Conservation (phyloP, 2,113 vertebrate species). For the Erinaceus europaeus region DNA sequence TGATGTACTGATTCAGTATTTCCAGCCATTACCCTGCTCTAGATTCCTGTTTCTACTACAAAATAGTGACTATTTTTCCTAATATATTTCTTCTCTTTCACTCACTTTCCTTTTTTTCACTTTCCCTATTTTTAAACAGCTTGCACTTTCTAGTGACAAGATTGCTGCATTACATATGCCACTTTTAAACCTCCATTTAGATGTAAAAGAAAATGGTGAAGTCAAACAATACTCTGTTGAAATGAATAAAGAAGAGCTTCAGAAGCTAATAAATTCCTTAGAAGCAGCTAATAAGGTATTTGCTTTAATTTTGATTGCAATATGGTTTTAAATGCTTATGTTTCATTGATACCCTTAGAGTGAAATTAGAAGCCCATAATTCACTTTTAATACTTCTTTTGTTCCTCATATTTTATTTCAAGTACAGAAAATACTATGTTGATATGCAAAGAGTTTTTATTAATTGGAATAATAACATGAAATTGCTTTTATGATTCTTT, state of each 20-base stretch:
- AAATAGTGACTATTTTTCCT: not conserved
- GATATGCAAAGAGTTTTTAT: not conserved
- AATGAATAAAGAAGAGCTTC: slow-evolving; percentile 94
- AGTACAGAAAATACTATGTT: not conserved
- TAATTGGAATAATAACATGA: not conserved
- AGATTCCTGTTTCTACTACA: not conserved
- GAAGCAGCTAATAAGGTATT: slow-evolving; percentile 96
- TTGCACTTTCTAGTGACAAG: slow-evolving; percentile 96
- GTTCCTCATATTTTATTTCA: not conserved
- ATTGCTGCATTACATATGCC: slow-evolving; percentile 93
- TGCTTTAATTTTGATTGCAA: not conserved
- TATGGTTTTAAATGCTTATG: not conserved
- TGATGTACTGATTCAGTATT: not conserved
- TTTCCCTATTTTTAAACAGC: slow-evolving; percentile 78
- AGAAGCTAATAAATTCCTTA: slow-evolving; percentile 89
- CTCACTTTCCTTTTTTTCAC: not conserved
- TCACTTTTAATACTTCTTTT: not conserved
- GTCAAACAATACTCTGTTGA: slow-evolving; percentile 88
- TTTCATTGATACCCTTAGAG: not conserved
- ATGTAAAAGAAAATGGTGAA: slow-evolving; percentile 87
- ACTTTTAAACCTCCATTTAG: slow-evolving; percentile 91
- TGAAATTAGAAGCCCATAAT: not conserved
- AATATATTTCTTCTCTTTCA: not conserved
- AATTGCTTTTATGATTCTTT: not conserved
- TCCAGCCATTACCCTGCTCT: not conserved